Evolutionary conservation across 2,888 invertebrate species (phyloP), one percentile per base, ranked within the genome.

Genomic region (Volucella zonaria): DNA sequence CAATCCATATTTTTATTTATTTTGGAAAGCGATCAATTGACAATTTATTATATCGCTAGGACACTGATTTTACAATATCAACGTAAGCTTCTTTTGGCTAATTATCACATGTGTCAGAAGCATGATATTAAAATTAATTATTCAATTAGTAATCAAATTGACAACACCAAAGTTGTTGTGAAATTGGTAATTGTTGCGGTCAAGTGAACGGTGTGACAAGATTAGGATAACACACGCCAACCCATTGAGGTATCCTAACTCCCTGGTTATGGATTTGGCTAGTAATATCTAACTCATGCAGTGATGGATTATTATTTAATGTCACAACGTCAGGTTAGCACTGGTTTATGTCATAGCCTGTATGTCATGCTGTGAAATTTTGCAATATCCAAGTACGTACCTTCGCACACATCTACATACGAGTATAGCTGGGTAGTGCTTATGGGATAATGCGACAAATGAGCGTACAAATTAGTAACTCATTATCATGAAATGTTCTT

Each of bases 111-210:
- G 47, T 66, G 73, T 78, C 54, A 73, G 77, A 43, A 45, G 71
- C 78, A 82, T 67, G 71, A 40, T 49, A 82, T 62, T 73, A 61
- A 67, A 56, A 82, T 82, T 78, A 82, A 82, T 82, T 78, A 82
- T 82, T 78, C 78, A 78, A 73, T 73, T 67, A 78, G 71, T 54
- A 61, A 82, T 73, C 77, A 71, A 61, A 73, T 68, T 73, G 73
- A 78, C 71, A 82, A 67, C 31, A 71, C 56, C 67, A 38, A 56
- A 62, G 61, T 62, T 82, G 78, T 51, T 68, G 73, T 56, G 73
- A 68, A 73, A 73, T 73, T 82, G 62, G 61, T 82, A 73, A 82
- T 78, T 61, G 82, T 78, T 82, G 82, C 56, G 82, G 82, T 78
- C 78, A 73, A 31, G 43, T 73, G 12, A 68, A 56, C 73, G 67